These are phyloP conservation scores for Sphenopsis melanotis DNA, from an alignment of 2,797 vertebrate species.

Conservation along the genomic window DNA sequence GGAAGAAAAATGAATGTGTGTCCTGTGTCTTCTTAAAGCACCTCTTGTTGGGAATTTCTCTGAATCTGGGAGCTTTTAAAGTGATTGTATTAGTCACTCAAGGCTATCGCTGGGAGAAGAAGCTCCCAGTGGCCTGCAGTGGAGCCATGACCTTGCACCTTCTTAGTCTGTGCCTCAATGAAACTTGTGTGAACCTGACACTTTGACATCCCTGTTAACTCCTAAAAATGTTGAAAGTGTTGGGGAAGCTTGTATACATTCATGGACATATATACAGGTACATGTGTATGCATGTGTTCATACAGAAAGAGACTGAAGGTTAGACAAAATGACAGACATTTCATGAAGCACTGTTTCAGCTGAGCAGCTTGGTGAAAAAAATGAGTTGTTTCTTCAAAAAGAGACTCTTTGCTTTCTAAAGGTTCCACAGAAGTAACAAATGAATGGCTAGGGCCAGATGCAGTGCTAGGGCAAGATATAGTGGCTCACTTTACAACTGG, in stretches of 20 bases:
- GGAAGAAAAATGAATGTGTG: fast-evolving
- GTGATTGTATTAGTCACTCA: fast-evolving
- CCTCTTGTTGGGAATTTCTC: neutral
- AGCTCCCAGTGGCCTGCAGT: fast-evolving
- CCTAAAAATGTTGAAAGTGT: neutral
- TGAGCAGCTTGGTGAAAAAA: neutral
- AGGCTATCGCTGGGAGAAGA: neutral
- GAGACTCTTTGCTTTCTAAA: neutral
- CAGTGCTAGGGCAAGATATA: neutral
- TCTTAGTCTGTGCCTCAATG: neutral
- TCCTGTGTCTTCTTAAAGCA: neutral
- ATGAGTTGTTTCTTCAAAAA: neutral
- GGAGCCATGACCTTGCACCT: too few species aligned
- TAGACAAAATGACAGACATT: neutral
- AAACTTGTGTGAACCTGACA: neutral
- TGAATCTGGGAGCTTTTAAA: neutral
- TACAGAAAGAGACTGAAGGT: neutral
- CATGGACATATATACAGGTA: neutral
- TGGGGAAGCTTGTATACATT: neutral
- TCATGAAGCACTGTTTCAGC: neutral
- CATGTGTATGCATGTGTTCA: neutral
- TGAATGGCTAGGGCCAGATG: neutral
- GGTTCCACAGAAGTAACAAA: neutral
- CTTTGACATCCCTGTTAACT: neutral
- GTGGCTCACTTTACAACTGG: neutral